Percentiles rank a stretch among this genome's conserved stretches.
Evolutionary conservation across 2,797 vertebrate genomes (phyloP).

Genomic region (Geotrypetes seraphini): DNA sequence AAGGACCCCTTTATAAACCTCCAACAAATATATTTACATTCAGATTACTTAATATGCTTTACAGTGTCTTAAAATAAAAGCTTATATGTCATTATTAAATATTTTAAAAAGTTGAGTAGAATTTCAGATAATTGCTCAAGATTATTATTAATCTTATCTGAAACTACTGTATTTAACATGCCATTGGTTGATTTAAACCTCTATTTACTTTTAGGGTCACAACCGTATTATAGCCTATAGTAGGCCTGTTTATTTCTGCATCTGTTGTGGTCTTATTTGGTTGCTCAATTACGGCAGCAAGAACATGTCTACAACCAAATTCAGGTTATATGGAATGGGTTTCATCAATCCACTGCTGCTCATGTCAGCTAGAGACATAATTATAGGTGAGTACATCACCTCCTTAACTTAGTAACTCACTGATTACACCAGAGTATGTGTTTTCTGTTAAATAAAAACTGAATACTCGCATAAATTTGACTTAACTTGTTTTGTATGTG

Average conservation of each 20-base stretch:
- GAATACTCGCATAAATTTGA: too few relatives aligned
- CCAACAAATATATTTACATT: too few relatives aligned
- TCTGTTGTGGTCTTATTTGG: conserved; percentile 97
- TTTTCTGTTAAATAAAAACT: too few relatives aligned
- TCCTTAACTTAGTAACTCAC: too few relatives aligned
- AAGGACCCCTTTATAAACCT: too few relatives aligned
- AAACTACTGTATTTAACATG: background rate
- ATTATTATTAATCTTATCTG: too few relatives aligned
- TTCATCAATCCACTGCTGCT: conserved; percentile 86
- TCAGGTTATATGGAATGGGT: conserved; percentile 84
- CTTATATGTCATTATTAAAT: too few relatives aligned
- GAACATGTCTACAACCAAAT: conserved; percentile 65
- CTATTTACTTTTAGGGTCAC: conserved; percentile 69
- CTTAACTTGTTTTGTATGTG: too few relatives aligned
- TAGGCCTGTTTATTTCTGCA: conserved; percentile 96
- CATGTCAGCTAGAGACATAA: conserved; percentile 83
- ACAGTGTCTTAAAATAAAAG: too few relatives aligned
- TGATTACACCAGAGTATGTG: too few relatives aligned
- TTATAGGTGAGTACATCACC: conserved; percentile 84
- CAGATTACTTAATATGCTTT: too few relatives aligned
- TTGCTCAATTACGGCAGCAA: conserved; percentile 85
- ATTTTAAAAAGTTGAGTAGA: too few relatives aligned
- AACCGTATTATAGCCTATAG: conserved; percentile 98
- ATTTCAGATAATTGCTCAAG: conserved; percentile 5
- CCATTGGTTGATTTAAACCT: background rate